Percentiles rank a stretch among this genome's conserved stretches.
phyloP scores from a whole-genome alignment of 2,888 invertebrate species.

The Apocheima hispidaria region DNA sequence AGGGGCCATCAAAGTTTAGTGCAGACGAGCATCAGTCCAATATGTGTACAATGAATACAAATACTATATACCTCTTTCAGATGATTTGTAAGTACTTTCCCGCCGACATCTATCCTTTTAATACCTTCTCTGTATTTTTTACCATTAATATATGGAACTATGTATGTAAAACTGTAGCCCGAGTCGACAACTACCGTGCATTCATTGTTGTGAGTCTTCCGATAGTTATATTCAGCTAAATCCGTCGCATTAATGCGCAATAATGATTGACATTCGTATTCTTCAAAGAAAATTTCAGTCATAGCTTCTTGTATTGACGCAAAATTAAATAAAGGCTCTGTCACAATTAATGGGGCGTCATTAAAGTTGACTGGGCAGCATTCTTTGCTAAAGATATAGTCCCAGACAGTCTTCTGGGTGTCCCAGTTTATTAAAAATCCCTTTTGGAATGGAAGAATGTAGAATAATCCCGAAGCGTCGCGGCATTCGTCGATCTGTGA shows the following conservation, averaged over 20 bases:
- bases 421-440: conserved; percentile 99
- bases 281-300: conserved; percentile 98
- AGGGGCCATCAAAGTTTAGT: too few species aligned
- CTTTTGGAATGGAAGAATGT: conserved; percentile 97
- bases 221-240: conserved; percentile 90
- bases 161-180: conserved; percentile 98
- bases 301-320: conserved; percentile 96
- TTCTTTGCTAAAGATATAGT: conserved; percentile 96
- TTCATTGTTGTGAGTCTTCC: conserved; percentile 83
- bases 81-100: conserved; percentile 98
- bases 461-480: conserved; percentile 97
- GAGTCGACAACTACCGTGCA: conserved; percentile 95
- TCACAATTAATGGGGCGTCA: conserved; percentile 93
- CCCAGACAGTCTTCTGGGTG: conserved; percentile 98
- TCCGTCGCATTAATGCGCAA: conserved; percentile 93
- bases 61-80: conserved; percentile 92
- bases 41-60: neutral
- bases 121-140: conserved; percentile 89
- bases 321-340: conserved; percentile 98
- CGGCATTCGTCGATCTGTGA: conserved; percentile 97
- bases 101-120: conserved; percentile 96
- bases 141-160: conserved; percentile 95
- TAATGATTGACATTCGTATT: conserved; percentile 95
- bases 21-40: neutral
- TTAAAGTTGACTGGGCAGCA: conserved; percentile 91